Conservation (phyloP, 1,140 invertebrate species). For the Halictus rubicundus region DNA sequence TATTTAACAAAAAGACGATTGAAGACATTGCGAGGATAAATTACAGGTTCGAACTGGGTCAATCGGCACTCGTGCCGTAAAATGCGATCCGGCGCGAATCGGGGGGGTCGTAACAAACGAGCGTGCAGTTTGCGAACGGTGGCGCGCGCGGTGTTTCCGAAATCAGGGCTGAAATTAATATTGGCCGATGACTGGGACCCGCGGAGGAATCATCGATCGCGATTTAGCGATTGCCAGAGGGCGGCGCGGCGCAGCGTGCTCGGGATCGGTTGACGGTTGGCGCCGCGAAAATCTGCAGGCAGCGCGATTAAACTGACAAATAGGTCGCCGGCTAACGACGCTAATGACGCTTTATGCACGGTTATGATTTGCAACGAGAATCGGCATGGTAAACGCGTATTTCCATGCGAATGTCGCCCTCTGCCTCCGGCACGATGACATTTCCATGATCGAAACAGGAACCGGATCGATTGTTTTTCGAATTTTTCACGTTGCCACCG, state of each 20-base stretch:
- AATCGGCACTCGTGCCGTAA: too few species aligned
- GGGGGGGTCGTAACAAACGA: neutral
- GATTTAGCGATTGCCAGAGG: neutral
- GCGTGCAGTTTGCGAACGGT: neutral
- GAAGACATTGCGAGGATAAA: too few species aligned
- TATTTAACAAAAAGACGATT: too few species aligned
- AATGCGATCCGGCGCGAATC: neutral
- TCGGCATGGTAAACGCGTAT: neutral
- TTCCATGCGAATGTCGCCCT: neutral
- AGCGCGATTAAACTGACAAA: slow-evolving; percentile 1
- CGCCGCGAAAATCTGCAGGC: neutral
- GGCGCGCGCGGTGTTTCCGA: neutral
- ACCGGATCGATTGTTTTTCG: too few species aligned
- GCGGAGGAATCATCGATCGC: neutral
- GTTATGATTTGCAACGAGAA: neutral
- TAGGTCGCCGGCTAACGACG: neutral
- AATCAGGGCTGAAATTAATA: neutral
- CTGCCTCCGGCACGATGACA: neutral
- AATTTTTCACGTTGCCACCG: too few species aligned
- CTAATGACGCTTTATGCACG: slow-evolving; percentile 3
- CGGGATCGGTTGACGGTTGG: neutral
- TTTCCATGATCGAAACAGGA: neutral
- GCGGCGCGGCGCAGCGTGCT: neutral
- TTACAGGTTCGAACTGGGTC: too few species aligned
- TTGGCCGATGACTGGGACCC: neutral